phyloP scores from a whole-genome alignment of 2,888 invertebrate genomes.

The Pantelozetes paolii region DNA sequence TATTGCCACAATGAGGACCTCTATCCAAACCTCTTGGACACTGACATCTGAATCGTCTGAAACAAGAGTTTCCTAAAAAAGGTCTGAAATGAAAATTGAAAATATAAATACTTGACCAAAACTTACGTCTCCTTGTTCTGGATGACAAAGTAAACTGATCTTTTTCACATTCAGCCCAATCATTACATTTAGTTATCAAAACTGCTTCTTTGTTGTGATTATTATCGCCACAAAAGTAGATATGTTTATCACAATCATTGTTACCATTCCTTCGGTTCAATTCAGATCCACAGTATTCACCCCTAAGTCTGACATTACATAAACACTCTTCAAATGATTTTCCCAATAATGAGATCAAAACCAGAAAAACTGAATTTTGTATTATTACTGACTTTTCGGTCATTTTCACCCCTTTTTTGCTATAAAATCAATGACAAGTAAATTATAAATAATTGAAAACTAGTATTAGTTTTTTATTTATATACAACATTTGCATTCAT shows the following conservation, averaged over 20 bases:
- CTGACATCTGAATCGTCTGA: neutral
- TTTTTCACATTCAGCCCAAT: neutral
- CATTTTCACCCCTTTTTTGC: no score
- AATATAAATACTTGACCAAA: neutral
- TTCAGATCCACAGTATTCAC: constrained; percentile 38
- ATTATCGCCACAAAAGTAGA: constrained; percentile 25
- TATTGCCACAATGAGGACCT: constrained; percentile 32
- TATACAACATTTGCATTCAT: no score
- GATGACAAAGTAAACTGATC: neutral
- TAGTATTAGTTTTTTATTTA: no score
- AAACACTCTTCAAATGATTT: neutral
- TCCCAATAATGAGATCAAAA: no score
- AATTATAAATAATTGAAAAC: no score
- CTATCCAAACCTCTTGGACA: constrained; percentile 14
- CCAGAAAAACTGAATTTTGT: no score
- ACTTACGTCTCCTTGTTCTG: neutral
- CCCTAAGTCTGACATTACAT: constrained; percentile 23
- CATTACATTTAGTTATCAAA: neutral
- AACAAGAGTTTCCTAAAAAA: constrained; percentile 28
- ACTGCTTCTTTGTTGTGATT: constrained; percentile 23
- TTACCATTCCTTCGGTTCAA: constrained; percentile 37
- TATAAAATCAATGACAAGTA: no score
- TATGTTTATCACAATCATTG: constrained; percentile 25
- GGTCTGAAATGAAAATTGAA: neutral
- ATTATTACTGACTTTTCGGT: no score